phyloP scores from a whole-genome alignment of 53 echinoderm and acorn worm genomes.

The Stichopus horrens region DNA sequence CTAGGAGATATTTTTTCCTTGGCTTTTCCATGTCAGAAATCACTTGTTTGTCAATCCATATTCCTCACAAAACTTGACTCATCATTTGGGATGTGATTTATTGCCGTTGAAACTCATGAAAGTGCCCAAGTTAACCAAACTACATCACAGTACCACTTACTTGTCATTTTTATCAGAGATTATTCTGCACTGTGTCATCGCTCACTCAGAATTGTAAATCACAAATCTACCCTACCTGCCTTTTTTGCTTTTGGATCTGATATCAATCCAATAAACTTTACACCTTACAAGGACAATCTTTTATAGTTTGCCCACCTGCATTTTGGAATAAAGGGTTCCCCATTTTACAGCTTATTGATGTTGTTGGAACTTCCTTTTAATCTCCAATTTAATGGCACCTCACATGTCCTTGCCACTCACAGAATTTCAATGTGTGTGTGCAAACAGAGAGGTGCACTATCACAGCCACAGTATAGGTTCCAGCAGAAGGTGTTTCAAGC shows the following conservation, averaged over 20 bases:
- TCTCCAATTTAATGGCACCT: not conserved
- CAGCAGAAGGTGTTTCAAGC: not conserved
- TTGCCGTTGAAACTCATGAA: not conserved
- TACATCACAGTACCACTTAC: not conserved
- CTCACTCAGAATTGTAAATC: not conserved
- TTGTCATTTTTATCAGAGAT: not conserved
- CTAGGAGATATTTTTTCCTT: too few species aligned
- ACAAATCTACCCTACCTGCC: not conserved
- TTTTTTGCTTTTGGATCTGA: not conserved
- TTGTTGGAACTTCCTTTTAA: slow-evolving; percentile 7
- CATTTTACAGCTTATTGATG: slow-evolving; percentile 6
- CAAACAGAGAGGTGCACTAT: not conserved
- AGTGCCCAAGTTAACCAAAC: not conserved
- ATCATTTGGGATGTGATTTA: not conserved
- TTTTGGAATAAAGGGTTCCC: not conserved
- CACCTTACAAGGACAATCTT: slow-evolving; percentile 35
- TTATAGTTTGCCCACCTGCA: slow-evolving; percentile 24
- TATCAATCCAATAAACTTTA: slow-evolving; percentile 8
- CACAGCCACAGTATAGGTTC: not conserved
- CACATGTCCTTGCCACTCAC: not conserved
- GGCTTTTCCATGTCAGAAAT: too few species aligned
- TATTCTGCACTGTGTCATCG: not conserved
- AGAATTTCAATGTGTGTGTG: not conserved
- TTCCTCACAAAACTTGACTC: too few species aligned
- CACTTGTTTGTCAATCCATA: too few species aligned